Conservation (phyloP, 2,888 invertebrate species). For the Volucella inflata region DNA sequence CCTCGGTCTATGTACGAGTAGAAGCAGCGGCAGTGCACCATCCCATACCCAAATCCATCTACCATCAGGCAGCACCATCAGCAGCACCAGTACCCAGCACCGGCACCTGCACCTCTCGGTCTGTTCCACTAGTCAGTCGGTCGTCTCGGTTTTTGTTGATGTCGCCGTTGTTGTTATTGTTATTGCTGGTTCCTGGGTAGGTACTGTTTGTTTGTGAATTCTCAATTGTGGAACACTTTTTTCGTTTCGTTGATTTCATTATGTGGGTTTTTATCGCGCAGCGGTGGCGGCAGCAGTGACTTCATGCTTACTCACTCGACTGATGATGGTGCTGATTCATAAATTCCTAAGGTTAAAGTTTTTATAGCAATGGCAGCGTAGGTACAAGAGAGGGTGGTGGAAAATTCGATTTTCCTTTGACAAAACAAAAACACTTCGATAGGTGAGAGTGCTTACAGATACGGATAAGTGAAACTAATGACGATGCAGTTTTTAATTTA, state of each 20-base stretch:
- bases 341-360: conserved; percentile 61
- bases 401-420: not conserved
- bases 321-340: conserved; percentile 70
- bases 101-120: conserved; percentile 5
- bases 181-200: conserved; percentile 20
- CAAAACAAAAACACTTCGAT: no score
- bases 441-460: no score
- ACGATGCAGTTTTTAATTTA: no score
- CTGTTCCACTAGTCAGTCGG: conserved; percentile 44
- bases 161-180: no score
- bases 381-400: conserved; percentile 10
- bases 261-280: conserved; percentile 70
- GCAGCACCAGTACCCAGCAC: conserved; percentile 31
- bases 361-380: not conserved
- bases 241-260: conserved; percentile 67
- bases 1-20: conserved; percentile 43
- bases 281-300: conserved; percentile 43
- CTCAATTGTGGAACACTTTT: conserved; percentile 54
- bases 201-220: conserved; percentile 26
- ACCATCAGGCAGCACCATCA: conserved; percentile 46
- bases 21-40: no score
- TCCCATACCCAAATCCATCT: conserved; percentile 1
- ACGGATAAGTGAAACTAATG: no score
- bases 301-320: conserved; percentile 64
- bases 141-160: conserved; percentile 24